Evolutionary conservation across 2,797 vertebrate genomes (phyloP).

Genomic region (Sebastolobus alascanus): DNA sequence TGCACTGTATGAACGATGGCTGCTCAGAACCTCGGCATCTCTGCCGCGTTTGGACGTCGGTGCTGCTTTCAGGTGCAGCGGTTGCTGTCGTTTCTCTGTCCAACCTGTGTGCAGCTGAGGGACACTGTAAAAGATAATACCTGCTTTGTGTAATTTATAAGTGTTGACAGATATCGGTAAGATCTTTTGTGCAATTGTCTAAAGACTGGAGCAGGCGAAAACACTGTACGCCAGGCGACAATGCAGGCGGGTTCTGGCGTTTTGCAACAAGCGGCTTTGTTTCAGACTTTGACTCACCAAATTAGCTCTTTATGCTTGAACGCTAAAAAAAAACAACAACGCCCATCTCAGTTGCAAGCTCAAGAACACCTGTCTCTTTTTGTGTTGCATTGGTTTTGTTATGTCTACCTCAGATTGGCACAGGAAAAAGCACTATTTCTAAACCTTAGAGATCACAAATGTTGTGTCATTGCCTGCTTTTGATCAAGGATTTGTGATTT

Average conservation of each 20-base stretch:
- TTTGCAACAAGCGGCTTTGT: constrained; percentile 43
- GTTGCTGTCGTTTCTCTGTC: constrained; percentile 41
- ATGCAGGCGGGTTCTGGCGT: constrained; percentile 24
- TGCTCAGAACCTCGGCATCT: constrained; percentile 55
- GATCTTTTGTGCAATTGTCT: constrained; percentile 62
- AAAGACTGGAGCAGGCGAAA: constrained; percentile 54
- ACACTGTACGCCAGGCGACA: constrained; percentile 50
- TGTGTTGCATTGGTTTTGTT: constrained; percentile 67
- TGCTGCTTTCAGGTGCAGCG: constrained; percentile 63
- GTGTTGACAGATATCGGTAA: constrained; percentile 40
- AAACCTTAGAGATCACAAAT: constrained; percentile 50
- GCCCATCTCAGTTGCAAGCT: constrained; percentile 54
- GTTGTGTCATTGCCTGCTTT: constrained; percentile 41
- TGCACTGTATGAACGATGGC: constrained; percentile 51
- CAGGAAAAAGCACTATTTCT: constrained; percentile 75
- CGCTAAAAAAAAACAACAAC: constrained; percentile 41
- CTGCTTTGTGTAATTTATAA: constrained; percentile 66
- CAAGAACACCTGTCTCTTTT: constrained; percentile 37
- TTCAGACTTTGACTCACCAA: constrained; percentile 40
- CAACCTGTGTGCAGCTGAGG: constrained; percentile 45
- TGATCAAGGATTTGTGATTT: constrained; percentile 40
- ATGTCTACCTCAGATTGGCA: constrained; percentile 83
- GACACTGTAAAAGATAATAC: constrained; percentile 55
- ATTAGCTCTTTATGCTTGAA: constrained; percentile 36
- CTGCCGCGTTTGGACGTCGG: constrained; percentile 18